Evolutionary conservation across 2,888 invertebrate species (phyloP), one percentile per base, ranked within the genome.

Genomic region (Xestia xanthographa): DNA sequence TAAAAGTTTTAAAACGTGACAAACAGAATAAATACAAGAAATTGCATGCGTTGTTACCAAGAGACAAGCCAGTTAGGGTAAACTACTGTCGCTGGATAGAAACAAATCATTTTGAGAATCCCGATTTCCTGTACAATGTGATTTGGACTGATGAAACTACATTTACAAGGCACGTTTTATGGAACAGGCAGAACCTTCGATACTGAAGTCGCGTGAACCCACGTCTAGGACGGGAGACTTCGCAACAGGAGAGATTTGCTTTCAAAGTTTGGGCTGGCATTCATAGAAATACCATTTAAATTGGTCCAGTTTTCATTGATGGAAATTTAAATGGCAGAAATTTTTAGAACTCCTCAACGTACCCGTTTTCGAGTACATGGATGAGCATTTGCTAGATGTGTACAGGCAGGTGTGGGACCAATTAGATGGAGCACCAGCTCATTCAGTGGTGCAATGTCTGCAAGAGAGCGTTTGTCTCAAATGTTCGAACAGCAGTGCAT

Each of bases 391-490:
- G 22, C 50, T 67, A 9, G 68, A 69, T 14, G 56, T 69, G 26
- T 43, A 58, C n/a, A 67, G 67, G 38, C 38, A 26, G 43, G 58
- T 43, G 56, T 58, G 68, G 68, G 43, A 43, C 38, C 67, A 68
- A 2, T 69, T 69, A 45, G 22, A 69, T 14, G 58, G 58, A 58
- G 58, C 38, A 41, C 43, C 43, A 58, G 69, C 58, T 69, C 69
- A 58, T 69, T 69, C 58, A 58, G 29, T 69, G 43, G 43, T 69
- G n/a, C n/a, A n/a, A n/a, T n/a, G 22, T 29, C 43, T 58, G 69
- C 43, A 58, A 69, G 58, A 69, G 69, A 43, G 20, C 58, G 69
- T 58, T 69, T 69, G 58, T 2, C 43, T 43, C 22, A 69, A 69
- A 58, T 58, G 29, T 58, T 69, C 12, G 29, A 43, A 69, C 56